These are phyloP conservation scores for Phylloscopus collybita DNA, from an alignment of 2,797 vertebrate genomes.

Conservation along the genomic window DNA sequence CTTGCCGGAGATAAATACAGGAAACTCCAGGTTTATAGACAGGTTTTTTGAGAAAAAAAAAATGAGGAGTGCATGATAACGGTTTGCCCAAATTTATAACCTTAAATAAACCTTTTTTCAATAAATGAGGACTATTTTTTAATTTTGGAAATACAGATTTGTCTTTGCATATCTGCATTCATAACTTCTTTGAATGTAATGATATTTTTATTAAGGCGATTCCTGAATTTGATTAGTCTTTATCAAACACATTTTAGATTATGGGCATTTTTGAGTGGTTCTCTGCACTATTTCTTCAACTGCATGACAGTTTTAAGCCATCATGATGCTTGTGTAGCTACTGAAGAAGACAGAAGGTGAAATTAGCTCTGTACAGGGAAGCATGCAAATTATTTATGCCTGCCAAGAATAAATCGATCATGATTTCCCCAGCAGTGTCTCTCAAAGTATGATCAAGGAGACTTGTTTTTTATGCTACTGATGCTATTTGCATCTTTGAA, in stretches of 20 bases:
- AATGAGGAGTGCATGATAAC: background rate
- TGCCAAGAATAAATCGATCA: background rate
- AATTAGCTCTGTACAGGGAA: background rate
- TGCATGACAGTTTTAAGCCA: background rate
- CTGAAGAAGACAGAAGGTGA: background rate
- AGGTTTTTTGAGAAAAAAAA: background rate
- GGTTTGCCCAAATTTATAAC: background rate
- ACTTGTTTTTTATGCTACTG: background rate
- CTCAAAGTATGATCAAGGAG: background rate
- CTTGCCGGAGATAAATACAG: background rate
- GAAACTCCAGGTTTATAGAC: background rate
- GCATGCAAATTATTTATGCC: background rate
- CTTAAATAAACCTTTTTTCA: fast-evolving
- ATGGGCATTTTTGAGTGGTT: background rate
- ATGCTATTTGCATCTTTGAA: background rate
- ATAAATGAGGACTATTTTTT: background rate
- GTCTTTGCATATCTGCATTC: background rate
- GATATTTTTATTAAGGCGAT: background rate
- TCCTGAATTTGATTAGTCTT: background rate
- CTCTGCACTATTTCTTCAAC: background rate
- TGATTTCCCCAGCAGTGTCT: background rate
- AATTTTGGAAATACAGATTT: background rate
- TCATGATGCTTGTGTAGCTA: fast-evolving
- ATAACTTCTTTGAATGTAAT: background rate
- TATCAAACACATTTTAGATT: background rate